Conservation (phyloP, 2,888 invertebrate species). For the Nephrotoma guestfalica region DNA sequence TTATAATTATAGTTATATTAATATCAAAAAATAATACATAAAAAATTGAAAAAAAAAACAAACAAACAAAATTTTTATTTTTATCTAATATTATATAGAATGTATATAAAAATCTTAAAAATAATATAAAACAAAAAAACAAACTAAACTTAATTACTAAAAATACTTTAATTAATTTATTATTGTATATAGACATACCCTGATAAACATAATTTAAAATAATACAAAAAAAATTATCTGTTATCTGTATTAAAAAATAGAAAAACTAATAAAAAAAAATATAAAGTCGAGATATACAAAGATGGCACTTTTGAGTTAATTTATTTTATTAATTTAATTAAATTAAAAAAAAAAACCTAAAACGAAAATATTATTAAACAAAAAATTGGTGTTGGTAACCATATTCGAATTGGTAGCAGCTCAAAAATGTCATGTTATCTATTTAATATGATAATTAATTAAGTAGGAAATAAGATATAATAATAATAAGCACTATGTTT, state of each 20-base stretch:
- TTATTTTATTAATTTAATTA: neutral
- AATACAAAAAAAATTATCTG: neutral
- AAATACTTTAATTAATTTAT: neutral
- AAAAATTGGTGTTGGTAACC: neutral
- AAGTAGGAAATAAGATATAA: neutral
- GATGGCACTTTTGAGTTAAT: neutral
- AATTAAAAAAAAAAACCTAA: neutral
- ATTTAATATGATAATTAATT: neutral
- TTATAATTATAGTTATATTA: neutral
- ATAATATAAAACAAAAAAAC: neutral
- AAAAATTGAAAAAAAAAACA: neutral
- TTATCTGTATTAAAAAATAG: neutral
- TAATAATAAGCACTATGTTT: neutral
- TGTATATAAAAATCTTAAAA: neutral
- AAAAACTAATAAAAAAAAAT: neutral
- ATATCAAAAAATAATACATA: neutral
- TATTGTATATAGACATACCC: neutral
- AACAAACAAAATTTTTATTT: neutral
- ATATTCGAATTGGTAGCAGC: neutral
- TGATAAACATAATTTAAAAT: neutral
- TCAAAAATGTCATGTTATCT: neutral
- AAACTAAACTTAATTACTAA: constrained; percentile 2
- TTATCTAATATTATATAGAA: neutral
- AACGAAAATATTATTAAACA: neutral
- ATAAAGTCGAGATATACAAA: neutral